Conservation (phyloP, 2,113 vertebrate genomes). For the Bos javanicus region DNA sequence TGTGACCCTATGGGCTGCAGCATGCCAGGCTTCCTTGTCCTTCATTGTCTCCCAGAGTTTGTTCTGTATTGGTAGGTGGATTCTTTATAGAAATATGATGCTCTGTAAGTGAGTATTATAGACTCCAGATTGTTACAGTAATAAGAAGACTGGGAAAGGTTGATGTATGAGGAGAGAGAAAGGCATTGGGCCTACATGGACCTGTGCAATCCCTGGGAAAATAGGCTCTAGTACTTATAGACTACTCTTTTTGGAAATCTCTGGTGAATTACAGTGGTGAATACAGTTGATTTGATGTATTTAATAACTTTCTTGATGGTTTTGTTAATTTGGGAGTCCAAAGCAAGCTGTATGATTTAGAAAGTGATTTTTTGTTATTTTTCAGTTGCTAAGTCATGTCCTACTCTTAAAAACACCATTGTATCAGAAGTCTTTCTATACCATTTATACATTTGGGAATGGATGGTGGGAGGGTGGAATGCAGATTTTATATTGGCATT, state of each 20-base stretch:
- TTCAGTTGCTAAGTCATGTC: not conserved
- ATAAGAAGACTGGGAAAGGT: not conserved
- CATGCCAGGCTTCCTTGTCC: not conserved
- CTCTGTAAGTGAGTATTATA: not conserved
- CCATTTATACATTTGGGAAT: not conserved
- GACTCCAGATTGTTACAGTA: not conserved
- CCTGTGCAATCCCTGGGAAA: not conserved
- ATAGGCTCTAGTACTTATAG: not conserved
- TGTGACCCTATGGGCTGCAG: not conserved
- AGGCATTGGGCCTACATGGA: not conserved
- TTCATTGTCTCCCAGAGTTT: not conserved
- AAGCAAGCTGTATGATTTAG: not conserved
- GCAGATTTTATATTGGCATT: not conserved
- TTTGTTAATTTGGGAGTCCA: not conserved
- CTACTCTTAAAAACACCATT: not conserved
- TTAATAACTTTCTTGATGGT: not conserved
- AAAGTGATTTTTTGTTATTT: not conserved
- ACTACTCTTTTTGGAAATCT: not conserved
- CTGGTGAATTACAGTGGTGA: not conserved
- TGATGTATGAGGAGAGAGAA: not conserved
- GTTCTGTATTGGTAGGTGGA: not conserved
- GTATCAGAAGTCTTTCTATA: not conserved
- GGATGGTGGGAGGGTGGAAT: not conserved
- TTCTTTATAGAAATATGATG: not conserved
- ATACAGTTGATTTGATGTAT: not conserved